Base-by-base conservation (phyloP, 2,113 vertebrate genomes). In the Empidonax traillii region DNA sequence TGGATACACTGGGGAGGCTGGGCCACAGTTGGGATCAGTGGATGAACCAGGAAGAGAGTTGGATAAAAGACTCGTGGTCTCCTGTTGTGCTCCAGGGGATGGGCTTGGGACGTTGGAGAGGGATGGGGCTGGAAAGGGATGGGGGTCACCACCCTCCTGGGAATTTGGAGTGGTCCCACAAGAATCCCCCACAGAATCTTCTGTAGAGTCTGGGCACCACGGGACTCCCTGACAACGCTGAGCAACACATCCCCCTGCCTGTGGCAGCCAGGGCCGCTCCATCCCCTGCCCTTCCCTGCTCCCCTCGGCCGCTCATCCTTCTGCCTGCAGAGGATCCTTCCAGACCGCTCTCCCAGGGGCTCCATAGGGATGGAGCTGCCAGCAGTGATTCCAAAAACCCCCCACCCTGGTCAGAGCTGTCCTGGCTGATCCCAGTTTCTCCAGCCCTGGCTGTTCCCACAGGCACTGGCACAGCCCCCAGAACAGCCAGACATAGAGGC, bases 251-350 rank as follows among this genome's bases (percentile, higher is more conserved):
- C 35, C 23, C 58, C 20, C 27, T 31, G 21, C n/a, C 81, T 31
- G 0, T 3, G 15, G 44, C 22, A 9, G 30, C 33, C 51, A 14
- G 24, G 24, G 20, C 52, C 7, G 2, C 31, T 30, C 31, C 27
- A 7, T 31, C 6, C 27, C 27, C 21, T 14, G 51, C 23, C 56
- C 25, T 14, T 51, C 27, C 67, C 27, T 2, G 3, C 17, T 72
- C 21, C 35, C 63, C 18, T n/a, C 1, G 1, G 28, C 41, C 0
- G 0, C 44, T 67, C 0, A 0, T 55, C 25, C 53, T 58, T 74
- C 52, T 31, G 28, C 21, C 25, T 18, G 43, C 23, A 25, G 61
- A 63, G 18, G 61, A 6, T 63, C 61, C 33, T 53, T 68, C 71
- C 62, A 25, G 28, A 23, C 25, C 46, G 6, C 30, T 62, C 47